Evolutionary conservation across 2,797 vertebrate genomes (phyloP), one percentile per base, ranked within the genome.

Genomic region (Mus caroli): DNA sequence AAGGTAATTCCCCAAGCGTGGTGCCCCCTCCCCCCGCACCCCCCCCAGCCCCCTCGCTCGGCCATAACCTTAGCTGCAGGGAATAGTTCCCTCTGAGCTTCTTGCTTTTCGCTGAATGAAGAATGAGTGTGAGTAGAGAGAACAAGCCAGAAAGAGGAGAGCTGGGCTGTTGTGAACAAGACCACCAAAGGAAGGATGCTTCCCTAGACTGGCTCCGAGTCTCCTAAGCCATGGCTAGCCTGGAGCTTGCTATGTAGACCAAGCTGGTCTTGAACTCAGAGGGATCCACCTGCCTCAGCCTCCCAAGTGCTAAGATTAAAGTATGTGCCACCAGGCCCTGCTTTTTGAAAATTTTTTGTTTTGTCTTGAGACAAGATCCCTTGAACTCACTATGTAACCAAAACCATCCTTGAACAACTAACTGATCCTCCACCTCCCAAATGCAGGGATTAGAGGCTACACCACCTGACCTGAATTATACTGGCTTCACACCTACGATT

Each of bases 61-160:
- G 78, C 91, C 54, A 0, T n/a, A 37, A 67, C 67, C 79, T 31
- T 90, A 80, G 52, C 73, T 85, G 94, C 12, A 69, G 77, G 73
- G 20, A 80, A 91, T 77, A 84, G 77, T 86, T 73, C 46, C 82
- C 54, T 86, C 64, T 90, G 88, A 75, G 46, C 80, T 87, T 86
- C 62, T 90, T 82, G 43, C 75, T 31, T 91, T 92, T 94, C 94
- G 83, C 79, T 89, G 86, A 94, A 93, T 69, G 85, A 92, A 86
- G 94, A 95, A 92, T 4, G 43, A 31, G 1, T 0, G 19, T 52
- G 75, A 87, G 12, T 24, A 0, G 22, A 1, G 78, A 76, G 79
- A 90, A 56, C n/a, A 73, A 62, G n/a, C 6, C 28, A n/a, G 69
- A 40, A 46, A 31, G 75, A 52, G 79, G 37, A 82, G 92, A 1